Conservation (phyloP, 2,888 invertebrate species). For the Nezara viridula region DNA sequence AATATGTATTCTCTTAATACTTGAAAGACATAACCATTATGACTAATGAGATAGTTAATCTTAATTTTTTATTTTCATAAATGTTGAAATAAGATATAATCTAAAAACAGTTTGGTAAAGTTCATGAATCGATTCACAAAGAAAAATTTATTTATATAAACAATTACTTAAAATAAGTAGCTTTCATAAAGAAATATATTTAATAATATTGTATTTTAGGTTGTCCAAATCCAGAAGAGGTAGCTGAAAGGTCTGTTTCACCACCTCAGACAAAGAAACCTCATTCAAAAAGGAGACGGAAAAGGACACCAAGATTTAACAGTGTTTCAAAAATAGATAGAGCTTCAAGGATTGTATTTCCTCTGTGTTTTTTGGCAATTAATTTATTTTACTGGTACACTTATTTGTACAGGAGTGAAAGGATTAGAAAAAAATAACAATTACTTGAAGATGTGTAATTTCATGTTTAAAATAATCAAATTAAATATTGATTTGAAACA, state of each 20-base stretch:
- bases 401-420: constrained; percentile 77
- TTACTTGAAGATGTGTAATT: not conserved
- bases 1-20: too few relatives aligned
- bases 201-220: constrained; percentile 54
- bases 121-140: not conserved
- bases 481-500: not conserved
- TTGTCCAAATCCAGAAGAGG: constrained; percentile 61
- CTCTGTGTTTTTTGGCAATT: constrained; percentile 80
- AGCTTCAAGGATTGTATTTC: constrained; percentile 82
- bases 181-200: too few relatives aligned
- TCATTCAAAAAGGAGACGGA: constrained; percentile 67
- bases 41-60: too few relatives aligned
- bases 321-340: constrained; percentile 87
- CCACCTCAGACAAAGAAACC: constrained; percentile 68
- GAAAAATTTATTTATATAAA: not conserved
- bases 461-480: not conserved
- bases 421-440: constrained; percentile 68
- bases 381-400: constrained; percentile 86
- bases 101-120: too few relatives aligned
- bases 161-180: not conserved
- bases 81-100: too few relatives aligned
- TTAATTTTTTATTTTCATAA: too few relatives aligned
- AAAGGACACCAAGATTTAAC: constrained; percentile 77
- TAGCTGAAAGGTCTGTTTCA: constrained; percentile 66
- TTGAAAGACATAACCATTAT: too few relatives aligned